These are phyloP conservation scores for Nothocercus julius DNA, from an alignment of 2,113 vertebrate species.

Conservation along the genomic window DNA sequence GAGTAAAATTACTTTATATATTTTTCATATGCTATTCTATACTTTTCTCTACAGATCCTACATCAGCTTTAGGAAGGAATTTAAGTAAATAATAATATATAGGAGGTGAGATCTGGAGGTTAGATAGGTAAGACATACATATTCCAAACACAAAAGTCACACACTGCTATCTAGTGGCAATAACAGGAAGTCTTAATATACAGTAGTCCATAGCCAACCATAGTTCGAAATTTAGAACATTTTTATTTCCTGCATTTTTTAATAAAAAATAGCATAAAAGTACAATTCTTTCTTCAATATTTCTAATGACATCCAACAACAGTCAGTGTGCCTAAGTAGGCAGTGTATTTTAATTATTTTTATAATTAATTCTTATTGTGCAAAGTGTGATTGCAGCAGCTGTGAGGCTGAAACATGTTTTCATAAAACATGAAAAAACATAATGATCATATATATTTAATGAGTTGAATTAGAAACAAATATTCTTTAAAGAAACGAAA, in stretches of 20 bases:
- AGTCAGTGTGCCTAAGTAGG: background rate
- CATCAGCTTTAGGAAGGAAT: background rate
- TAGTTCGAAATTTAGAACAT: background rate
- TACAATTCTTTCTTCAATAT: background rate
- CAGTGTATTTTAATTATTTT: background rate
- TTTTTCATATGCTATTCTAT: background rate
- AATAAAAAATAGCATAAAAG: background rate
- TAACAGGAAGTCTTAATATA: background rate
- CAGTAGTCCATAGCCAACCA: background rate
- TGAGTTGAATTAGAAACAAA: background rate
- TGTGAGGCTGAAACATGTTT: background rate
- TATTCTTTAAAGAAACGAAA: background rate
- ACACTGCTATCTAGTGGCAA: constrained; percentile 77
- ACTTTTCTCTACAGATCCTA: constrained; percentile 4
- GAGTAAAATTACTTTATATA: background rate
- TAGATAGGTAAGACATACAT: background rate
- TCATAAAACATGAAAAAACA: background rate
- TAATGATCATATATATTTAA: background rate
- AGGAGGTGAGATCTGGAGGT: background rate
- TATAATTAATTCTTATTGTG: background rate
- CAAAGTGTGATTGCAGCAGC: background rate
- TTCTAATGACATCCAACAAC: background rate
- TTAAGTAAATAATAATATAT: background rate
- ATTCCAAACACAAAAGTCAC: constrained; percentile 32
- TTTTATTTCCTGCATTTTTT: background rate